Conservation (phyloP, 2,888 invertebrate genomes). For the Baronia brevicornis region DNA sequence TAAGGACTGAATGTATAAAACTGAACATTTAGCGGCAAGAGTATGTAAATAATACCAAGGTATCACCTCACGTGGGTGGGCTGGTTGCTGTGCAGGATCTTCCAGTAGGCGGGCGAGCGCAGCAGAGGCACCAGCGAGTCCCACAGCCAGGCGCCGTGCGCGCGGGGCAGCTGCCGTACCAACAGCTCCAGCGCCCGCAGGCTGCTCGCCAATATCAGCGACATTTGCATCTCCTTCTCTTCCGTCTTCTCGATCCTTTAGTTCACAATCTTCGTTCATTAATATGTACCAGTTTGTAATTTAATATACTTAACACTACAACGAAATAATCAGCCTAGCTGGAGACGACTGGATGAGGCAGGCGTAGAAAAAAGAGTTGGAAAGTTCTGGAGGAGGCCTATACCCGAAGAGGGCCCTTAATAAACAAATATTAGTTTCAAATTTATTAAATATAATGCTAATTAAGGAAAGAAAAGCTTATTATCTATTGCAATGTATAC, state of each 20-base stretch:
- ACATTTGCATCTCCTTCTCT: conserved; percentile 29
- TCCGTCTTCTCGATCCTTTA: conserved; percentile 34
- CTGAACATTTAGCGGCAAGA: no score
- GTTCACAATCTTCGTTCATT: not conserved
- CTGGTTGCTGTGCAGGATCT: conserved; percentile 73
- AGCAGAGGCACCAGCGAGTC: conserved; percentile 73
- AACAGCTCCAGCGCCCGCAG: conserved; percentile 37
- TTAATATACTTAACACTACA: no score
- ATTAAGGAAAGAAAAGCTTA: no score
- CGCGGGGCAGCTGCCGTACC: conserved; percentile 26
- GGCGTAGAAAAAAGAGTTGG: no score
- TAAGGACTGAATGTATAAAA: no score
- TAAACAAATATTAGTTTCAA: no score
- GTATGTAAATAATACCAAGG: not conserved
- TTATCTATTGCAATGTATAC: no score
- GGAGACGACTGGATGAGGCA: no score
- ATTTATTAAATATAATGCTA: no score
- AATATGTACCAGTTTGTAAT: not conserved
- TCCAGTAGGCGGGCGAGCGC: conserved; percentile 82
- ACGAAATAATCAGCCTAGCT: no score
- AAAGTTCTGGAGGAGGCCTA: no score
- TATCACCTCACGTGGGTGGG: conserved; percentile 33
- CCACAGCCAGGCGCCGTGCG: conserved; percentile 73
- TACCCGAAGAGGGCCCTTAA: no score
- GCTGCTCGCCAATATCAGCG: conserved; percentile 30